Evolutionary conservation across 2,113 vertebrate species (phyloP), one percentile per base, ranked within the genome.

Genomic region (Octodon degus): DNA sequence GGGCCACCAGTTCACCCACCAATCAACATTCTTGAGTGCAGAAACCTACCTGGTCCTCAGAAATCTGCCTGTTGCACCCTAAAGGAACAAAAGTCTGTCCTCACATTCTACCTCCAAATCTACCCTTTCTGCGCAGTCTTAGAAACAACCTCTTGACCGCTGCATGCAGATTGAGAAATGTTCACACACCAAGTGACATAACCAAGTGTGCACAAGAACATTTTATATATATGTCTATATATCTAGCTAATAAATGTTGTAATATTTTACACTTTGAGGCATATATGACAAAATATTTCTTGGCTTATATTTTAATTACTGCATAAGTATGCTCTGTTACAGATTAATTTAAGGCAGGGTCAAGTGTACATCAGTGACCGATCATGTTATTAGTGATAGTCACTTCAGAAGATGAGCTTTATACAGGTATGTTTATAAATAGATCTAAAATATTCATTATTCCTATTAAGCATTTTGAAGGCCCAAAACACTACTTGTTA

Each of bases 1-100:
- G 76, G 67, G 17, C 37, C 47, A 20, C 55, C 24, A n/a, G 68
- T 40, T n/a, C 82, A 79, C 7, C 5, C 3, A 27, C 72, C 40
- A 40, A 1, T 9, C 62, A 47, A 7, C 60, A 5, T 0, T 9
- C 11, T 0, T 16, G 47, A 3, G 16, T 2, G 16, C 7, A 24
- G 24, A 5, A 47, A 30, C 7, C 50, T 22, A 34, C 53, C 68
- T 20, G 37, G 12, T 40, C 24, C 79, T 85, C 32, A 24, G 50
- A 85, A 47, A n/a, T 50, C 19, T 37, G 11, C 32, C 47, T 47
- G 19, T 0, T 22, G 40, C n/a, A 37, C 70, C 67, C 22, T 58
- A 8, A 80, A 63, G 53, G 40, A 17, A 70, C 22, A 4, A 14
- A 34, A 50, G 9, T 27, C 9, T n/a, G n/a, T 24, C 60, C 55